phyloP scores from a whole-genome alignment of 2,888 invertebrate species.

The Agrochola macilenta region DNA sequence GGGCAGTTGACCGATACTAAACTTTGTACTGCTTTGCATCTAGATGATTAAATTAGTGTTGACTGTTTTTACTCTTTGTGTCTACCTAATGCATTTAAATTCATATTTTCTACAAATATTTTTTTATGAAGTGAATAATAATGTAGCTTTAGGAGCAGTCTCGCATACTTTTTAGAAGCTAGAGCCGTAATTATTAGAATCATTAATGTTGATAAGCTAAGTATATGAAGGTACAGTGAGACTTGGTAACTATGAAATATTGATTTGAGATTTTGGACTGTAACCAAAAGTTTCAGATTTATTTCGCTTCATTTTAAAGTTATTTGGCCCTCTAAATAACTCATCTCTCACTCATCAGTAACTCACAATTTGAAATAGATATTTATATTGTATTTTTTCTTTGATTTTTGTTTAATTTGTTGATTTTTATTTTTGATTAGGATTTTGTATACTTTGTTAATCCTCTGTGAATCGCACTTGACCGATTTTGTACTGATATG shows the following conservation, averaged over 20 bases:
- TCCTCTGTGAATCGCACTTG: too few relatives aligned
- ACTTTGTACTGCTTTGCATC: constrained; percentile 30
- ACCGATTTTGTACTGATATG: too few relatives aligned
- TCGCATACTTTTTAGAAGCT: constrained; percentile 28
- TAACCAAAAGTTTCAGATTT: not conserved
- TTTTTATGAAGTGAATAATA: constrained; percentile 51
- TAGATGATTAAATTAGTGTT: constrained; percentile 35
- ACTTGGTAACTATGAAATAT: not conserved
- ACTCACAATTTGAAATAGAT: too few relatives aligned
- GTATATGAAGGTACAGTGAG: not conserved
- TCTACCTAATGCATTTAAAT: constrained; percentile 51
- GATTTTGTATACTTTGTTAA: too few relatives aligned
- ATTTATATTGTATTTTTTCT: too few relatives aligned
- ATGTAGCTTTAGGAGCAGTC: constrained; percentile 25
- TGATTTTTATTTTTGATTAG: too few relatives aligned
- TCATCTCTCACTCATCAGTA: too few relatives aligned
- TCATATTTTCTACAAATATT: constrained; percentile 46
- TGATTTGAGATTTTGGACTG: not conserved
- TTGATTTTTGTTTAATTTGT: too few relatives aligned
- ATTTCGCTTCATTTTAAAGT: not conserved
- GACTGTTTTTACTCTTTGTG: constrained; percentile 12
- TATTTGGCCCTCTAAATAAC: not conserved
- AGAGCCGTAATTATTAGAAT: not conserved
- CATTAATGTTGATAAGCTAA: not conserved
- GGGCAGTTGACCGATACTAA: too few relatives aligned